Percentiles rank a stretch among this genome's conserved stretches.
Evolutionary conservation across 2,113 vertebrate genomes (phyloP).

Genomic region (Numenius arquata): DNA sequence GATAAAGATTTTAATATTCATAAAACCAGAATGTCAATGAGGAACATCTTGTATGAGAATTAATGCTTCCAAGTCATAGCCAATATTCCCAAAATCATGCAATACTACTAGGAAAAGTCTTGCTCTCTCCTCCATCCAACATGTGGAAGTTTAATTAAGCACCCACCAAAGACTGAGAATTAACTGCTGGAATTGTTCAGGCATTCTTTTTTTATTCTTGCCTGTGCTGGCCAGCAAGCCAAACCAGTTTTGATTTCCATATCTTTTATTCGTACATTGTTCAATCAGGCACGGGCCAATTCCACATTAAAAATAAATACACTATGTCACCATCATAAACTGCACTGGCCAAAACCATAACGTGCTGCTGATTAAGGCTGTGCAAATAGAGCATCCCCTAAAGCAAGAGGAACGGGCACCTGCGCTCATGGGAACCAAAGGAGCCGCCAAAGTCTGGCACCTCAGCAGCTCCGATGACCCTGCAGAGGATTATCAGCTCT

Average conservation of each 20-base stretch:
- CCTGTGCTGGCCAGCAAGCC: slow-evolving; percentile 21
- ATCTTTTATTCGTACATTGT: slow-evolving; percentile 27
- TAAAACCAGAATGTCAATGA: slow-evolving; percentile 43
- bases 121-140: not conserved
- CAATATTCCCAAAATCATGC: not conserved
- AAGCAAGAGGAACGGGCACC: not conserved
- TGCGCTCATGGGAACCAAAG: not conserved
- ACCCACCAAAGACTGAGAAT: not conserved
- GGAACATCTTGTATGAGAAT: slow-evolving; percentile 53
- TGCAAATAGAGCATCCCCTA: slow-evolving; percentile 18
- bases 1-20: slow-evolving; percentile 60
- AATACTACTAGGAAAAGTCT: not conserved
- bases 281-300: not conserved
- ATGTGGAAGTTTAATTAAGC: slow-evolving; percentile 15
- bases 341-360: slow-evolving; percentile 8
- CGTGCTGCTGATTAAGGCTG: not conserved
- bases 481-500: not conserved
- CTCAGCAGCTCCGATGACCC: not conserved
- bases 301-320: slow-evolving; percentile 36
- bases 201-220: slow-evolving; percentile 4
- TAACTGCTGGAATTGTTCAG: slow-evolving; percentile 11
- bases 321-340: slow-evolving; percentile 15
- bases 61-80: slow-evolving; percentile 31
- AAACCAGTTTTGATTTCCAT: slow-evolving; percentile 61
- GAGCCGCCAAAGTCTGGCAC: not conserved